Conservation (phyloP, 2,888 invertebrate species). For the Kryphioiulus occultus region DNA sequence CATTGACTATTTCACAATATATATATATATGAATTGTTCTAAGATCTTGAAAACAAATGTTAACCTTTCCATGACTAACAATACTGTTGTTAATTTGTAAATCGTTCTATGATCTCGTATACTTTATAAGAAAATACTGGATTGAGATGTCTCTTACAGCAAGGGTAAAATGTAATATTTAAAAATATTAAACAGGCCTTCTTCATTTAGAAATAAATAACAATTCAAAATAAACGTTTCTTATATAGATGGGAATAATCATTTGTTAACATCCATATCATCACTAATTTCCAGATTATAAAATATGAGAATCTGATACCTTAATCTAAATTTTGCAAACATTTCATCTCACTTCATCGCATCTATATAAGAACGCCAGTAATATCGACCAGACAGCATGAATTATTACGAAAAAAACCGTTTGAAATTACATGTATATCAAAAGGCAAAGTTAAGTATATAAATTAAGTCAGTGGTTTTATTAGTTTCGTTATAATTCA, state of each 20-base stretch:
- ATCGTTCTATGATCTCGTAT: too few species aligned
- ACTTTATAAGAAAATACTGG: too few species aligned
- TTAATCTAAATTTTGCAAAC: background rate
- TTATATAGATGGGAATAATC: background rate
- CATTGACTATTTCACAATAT: too few species aligned
- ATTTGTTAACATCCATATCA: too few species aligned
- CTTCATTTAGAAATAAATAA: background rate
- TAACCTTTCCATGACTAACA: too few species aligned
- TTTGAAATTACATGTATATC: background rate
- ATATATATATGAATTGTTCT: background rate
- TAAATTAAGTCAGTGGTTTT: background rate
- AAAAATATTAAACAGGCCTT: background rate
- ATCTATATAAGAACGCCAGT: background rate
- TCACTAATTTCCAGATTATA: too few species aligned
- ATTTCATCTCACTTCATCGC: background rate
- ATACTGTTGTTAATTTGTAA: too few species aligned
- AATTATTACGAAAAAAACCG: slow-evolving; percentile 6
- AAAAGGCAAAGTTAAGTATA: background rate
- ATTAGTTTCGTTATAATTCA: background rate
- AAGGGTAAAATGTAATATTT: background rate
- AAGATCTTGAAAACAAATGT: background rate
- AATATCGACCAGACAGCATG: background rate
- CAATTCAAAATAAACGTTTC: background rate
- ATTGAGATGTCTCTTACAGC: too few species aligned
- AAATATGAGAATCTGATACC: background rate